Conservation (phyloP, 2,888 invertebrate genomes). For the Acrobasis consociella region DNA sequence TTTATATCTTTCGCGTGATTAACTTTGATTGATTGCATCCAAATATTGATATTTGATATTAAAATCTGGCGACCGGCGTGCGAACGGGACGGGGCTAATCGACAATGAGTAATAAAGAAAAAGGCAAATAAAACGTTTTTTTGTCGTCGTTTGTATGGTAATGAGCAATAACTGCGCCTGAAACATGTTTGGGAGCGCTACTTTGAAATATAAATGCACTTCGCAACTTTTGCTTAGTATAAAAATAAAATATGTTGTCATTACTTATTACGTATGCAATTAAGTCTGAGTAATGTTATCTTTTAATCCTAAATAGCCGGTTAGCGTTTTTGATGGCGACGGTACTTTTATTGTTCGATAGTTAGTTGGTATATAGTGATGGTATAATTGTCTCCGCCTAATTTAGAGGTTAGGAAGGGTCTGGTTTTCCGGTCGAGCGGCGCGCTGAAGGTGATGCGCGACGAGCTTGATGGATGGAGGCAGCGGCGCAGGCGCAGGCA, state of each 20-base stretch:
- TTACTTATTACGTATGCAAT: slow-evolving; percentile 19
- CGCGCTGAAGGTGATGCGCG: slow-evolving; percentile 73
- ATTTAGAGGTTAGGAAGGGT: slow-evolving; percentile 57
- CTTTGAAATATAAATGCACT: slow-evolving; percentile 28
- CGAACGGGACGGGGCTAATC: slow-evolving; percentile 46
- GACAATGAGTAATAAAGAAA: slow-evolving; percentile 35
- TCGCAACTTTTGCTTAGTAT: slow-evolving; percentile 20
- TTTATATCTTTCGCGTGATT: slow-evolving; percentile 81
- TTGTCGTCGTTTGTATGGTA: slow-evolving; percentile 52
- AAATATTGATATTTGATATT: slow-evolving; percentile 79
- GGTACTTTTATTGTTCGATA: slow-evolving; percentile 14
- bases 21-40: slow-evolving; percentile 81
- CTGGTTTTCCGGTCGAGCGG: slow-evolving; percentile 75
- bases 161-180: slow-evolving; percentile 50
- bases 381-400: slow-evolving; percentile 43
- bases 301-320: slow-evolving; percentile 8
- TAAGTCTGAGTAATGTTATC: slow-evolving; percentile 12
- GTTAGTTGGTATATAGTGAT: slow-evolving; percentile 21
- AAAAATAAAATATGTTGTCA: slow-evolving; percentile 17
- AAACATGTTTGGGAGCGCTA: slow-evolving; percentile 53
- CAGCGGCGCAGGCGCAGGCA: slow-evolving; percentile 61
- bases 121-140: slow-evolving; percentile 35
- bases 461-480: slow-evolving; percentile 80
- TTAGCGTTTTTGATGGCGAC: slow-evolving; percentile 11
- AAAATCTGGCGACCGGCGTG: slow-evolving; percentile 51